Conservation (phyloP, 1,140 invertebrate species). For the Drosophila subobscura region DNA sequence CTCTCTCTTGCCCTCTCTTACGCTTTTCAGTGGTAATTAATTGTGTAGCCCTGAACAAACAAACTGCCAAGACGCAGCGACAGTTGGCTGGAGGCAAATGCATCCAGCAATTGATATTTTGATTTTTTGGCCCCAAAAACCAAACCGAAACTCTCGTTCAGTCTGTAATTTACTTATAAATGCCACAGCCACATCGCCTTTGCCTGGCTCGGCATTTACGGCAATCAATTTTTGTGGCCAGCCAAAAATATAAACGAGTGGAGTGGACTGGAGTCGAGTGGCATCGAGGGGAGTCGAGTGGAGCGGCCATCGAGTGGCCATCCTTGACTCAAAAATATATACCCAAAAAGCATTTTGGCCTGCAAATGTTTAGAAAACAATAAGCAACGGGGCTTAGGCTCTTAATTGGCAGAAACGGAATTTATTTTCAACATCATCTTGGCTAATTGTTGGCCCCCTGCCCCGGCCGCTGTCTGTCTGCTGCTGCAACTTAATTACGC, state of each 20-base stretch:
- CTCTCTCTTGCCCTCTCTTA: too few species aligned
- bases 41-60: constrained; percentile 22
- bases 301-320: too few species aligned
- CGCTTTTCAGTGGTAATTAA: constrained; percentile 38
- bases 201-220: constrained; percentile 51
- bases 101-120: constrained; percentile 38
- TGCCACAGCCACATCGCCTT: constrained; percentile 44
- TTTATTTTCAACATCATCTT: too few species aligned
- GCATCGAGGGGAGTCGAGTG: too few species aligned
- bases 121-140: constrained; percentile 4
- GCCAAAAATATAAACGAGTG: constrained; percentile 21
- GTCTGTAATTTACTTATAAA: constrained; percentile 10
- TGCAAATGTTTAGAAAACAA: too few species aligned
- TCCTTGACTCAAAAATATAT: too few species aligned
- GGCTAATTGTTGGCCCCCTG: too few species aligned
- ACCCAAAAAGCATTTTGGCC: too few species aligned
- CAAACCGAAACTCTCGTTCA: background rate
- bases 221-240: constrained; percentile 62
- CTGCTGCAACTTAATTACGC: constrained; percentile 11
- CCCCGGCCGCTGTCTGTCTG: too few species aligned
- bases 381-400: too few species aligned
- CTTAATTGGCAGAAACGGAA: too few species aligned
- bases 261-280: too few species aligned
- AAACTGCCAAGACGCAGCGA: constrained; percentile 11
- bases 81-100: constrained; percentile 23